Base-by-base conservation (phyloP, 2,888 invertebrate genomes). In the Drosophila longiperda region DNA sequence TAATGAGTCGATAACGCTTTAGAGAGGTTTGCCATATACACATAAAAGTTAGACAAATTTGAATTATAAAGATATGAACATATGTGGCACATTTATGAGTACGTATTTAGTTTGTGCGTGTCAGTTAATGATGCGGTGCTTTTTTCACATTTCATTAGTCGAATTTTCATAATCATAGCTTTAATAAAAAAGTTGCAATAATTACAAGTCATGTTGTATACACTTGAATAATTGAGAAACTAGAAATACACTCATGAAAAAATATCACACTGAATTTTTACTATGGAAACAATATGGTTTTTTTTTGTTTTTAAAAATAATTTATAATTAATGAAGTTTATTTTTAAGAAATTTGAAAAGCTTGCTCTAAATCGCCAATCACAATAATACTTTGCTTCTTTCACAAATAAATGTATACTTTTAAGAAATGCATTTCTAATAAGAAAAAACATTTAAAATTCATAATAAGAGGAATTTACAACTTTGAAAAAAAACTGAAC, bases 101-200 rank as follows among this genome's bases (percentile, higher is more conserved):
- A 8, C 6, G n/a, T 34, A 49, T 29, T 29, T 33, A 17, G 15
- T 45, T 33, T 36, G 54, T 62, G 62, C 17, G 36, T 62, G 77
- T 77, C 80, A 74, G 62, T 53, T 36, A 45, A 58, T 75, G 75
- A 80, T 58, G 61, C 33, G 55, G 57, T 73, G 68, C 48, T 68
- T 79, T 66, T 73, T 70, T 23, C 36, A 29, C 74, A 65, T 52
- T 57, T 53, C 33, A 66, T 45, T 33, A 32, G 36, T 7, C 53
- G 5, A 20, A 20, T 45, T 45, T 45, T 45, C 65, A 68, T 66
- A 75, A 45, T 36, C 40, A n/a, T 26, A 34, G 45, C n/a, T 54
- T 26, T 45, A 36, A 32, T 61, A 49, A 52, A 50, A 42, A 45
- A 26, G 33, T 34, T 9, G 26, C 33, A 20, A 68, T 45, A 38